Percentiles rank a stretch among this genome's conserved stretches.
These are phyloP conservation scores for Tetanocera ferruginea DNA, from an alignment of 2,888 invertebrate species.

Conservation along the genomic window DNA sequence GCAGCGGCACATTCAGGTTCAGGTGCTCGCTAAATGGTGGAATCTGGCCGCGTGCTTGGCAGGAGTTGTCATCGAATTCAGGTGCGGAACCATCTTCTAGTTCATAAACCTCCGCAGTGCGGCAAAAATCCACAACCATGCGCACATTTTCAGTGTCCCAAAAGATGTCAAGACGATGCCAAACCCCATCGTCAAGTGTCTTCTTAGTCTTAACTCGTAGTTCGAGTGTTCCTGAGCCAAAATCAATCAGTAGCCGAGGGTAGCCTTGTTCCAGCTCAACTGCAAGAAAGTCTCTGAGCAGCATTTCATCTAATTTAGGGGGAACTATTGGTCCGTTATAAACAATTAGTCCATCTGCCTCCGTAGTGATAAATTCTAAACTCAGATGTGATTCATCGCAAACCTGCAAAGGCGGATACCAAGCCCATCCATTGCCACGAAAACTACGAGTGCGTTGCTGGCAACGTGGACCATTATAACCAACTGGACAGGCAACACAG, in stretches of 20 bases:
- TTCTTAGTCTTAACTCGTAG: slow-evolving; percentile 86
- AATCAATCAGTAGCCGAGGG: slow-evolving; percentile 90
- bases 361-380: slow-evolving; percentile 93
- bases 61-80: slow-evolving; percentile 88
- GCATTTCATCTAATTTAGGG: slow-evolving; percentile 83
- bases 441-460: slow-evolving; percentile 96
- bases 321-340: slow-evolving; percentile 98
- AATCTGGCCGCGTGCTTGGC: slow-evolving; percentile 90
- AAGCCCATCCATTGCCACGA: slow-evolving; percentile 95
- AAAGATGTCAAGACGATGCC: slow-evolving; percentile 96
- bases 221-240: slow-evolving; percentile 93
- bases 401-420: slow-evolving; percentile 96
- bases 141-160: slow-evolving; percentile 94
- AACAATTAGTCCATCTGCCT: slow-evolving; percentile 88
- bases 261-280: slow-evolving; percentile 92
- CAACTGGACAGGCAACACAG: slow-evolving; percentile 88
- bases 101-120: slow-evolving; percentile 87
- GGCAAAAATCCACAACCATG: slow-evolving; percentile 93
- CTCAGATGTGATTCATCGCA: slow-evolving; percentile 95
- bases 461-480: slow-evolving; percentile 95
- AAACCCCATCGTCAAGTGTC: slow-evolving; percentile 93
- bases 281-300: slow-evolving; percentile 94
- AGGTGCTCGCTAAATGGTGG: slow-evolving; percentile 95
- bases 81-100: slow-evolving; percentile 90
- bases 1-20: slow-evolving; percentile 93